Percentiles rank a stretch among this genome's conserved stretches.
phyloP scores from a whole-genome alignment of 2,797 vertebrate species.

The Eupleurogrammus muticus region DNA sequence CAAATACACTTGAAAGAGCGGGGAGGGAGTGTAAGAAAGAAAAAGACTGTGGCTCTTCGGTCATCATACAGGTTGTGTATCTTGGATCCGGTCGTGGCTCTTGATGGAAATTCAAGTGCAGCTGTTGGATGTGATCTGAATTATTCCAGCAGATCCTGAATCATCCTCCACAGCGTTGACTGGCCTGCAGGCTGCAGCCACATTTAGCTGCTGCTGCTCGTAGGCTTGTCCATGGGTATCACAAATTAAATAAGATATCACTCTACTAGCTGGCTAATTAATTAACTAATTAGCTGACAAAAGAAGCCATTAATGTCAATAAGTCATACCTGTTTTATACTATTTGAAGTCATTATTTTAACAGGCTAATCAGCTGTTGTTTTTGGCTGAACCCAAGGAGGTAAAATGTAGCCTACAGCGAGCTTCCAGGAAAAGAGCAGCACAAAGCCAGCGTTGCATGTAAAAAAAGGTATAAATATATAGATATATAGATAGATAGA shows the following conservation, averaged over 20 bases:
- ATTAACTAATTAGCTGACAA: neutral
- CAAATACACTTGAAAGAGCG: no score
- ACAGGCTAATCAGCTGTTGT: constrained; percentile 24
- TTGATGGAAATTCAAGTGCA: no score
- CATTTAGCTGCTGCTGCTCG: no score
- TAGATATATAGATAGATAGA: no score
- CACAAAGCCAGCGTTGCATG: constrained; percentile 22
- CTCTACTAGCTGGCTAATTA: neutral
- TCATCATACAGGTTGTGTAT: no score
- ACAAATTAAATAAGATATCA: neutral
- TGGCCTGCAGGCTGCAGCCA: no score
- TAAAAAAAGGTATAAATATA: constrained; percentile 4
- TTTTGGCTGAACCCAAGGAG: constrained; percentile 21
- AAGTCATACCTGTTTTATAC: neutral
- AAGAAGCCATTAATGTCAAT: neutral
- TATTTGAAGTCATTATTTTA: neutral
- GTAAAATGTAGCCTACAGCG: constrained; percentile 36
- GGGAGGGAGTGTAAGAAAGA: no score
- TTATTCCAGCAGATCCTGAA: no score
- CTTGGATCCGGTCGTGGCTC: no score
- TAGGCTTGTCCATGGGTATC: neutral
- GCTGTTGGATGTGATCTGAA: no score
- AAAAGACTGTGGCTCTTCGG: no score
- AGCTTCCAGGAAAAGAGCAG: constrained; percentile 24
- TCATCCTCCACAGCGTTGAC: no score